These are phyloP conservation scores for Osmoderma eremita DNA, from an alignment of 2,888 invertebrate genomes.

Conservation along the genomic window DNA sequence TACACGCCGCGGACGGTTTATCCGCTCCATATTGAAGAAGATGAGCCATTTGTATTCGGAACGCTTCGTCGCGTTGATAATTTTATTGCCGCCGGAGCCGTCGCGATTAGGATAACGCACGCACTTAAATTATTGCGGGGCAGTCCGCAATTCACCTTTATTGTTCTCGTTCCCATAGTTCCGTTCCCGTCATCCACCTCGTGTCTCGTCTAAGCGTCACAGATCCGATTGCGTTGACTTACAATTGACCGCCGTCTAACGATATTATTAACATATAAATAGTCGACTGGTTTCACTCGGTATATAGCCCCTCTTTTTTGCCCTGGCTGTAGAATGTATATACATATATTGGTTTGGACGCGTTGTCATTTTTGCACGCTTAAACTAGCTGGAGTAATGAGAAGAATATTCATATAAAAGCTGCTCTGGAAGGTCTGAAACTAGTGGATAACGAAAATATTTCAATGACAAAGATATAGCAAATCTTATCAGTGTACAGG, in stretches of 20 bases:
- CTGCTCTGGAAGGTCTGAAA: no score
- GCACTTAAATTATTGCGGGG: constrained; percentile 57
- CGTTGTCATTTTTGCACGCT: no score
- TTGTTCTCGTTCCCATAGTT: constrained; percentile 58
- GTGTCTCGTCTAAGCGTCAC: no score
- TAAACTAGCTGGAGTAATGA: no score
- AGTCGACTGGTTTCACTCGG: not conserved
- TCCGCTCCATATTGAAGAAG: constrained; percentile 44
- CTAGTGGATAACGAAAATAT: no score
- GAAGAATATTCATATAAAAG: no score
- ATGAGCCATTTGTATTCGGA: constrained; percentile 63
- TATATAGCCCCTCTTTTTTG: no score
- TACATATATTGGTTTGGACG: no score
- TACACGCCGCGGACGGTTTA: no score
- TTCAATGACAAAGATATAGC: no score
- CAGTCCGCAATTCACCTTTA: constrained; percentile 57
- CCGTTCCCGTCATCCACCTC: not conserved
- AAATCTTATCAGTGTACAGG: no score
- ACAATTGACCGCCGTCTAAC: constrained; percentile 41
- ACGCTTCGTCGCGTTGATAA: constrained; percentile 61
- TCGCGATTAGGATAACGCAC: constrained; percentile 61
- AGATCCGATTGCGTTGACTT: constrained; percentile 17
- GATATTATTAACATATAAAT: constrained; percentile 45
- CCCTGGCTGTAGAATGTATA: no score
- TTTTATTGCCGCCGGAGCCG: constrained; percentile 61